Base-by-base conservation (phyloP, 1,140 invertebrate species). In the Ostrea denselamellosa region DNA sequence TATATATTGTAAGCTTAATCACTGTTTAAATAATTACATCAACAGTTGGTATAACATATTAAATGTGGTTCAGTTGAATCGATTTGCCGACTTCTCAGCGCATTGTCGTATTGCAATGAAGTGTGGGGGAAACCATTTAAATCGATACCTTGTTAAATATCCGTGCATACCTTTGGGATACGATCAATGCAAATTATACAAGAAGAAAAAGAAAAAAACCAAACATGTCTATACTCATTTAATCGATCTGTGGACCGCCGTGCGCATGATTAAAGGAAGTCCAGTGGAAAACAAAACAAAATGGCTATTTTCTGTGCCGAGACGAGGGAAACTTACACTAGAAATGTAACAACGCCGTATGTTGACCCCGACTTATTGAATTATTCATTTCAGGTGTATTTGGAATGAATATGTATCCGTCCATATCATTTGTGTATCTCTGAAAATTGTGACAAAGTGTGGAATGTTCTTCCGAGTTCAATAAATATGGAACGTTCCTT, bases 201-300 rank as follows among this genome's bases (percentile, higher is more conserved):
- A n/a, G 34, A 5, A 44, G 34, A 44, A 5, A 12, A 71, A 71
- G n/a, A n/a, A n/a, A n/a, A n/a, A n/a, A n/a, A n/a, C n/a, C n/a
- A 71, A 71, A 71, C 68, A 71, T 71, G 68, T 71, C 68, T 25
- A 71, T 9, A 71, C 68, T 34, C 25, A 71, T 71, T 8, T 25
- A 28, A 28, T 71, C 22, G 68, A 71, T 71, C 68, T 71, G 0
- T 71, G 28, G 68, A 71, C 28, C 10, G 12, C 14, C 68, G 22
- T 71, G 68, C 68, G 68, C 68, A 71, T 71, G 68, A 12, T 28
- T 71, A 71, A 14, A 71, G 68, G 68, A 71, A 71, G 68, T 71
- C 25, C 68, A 71, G 22, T 22, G 12, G 68, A 71, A 71, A 71
- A 25, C 22, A 71, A 71, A 71, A 71, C 68, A 71, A 71, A 71